Conservation (phyloP, 2,797 vertebrate species). For the Sarcoramphus papa region DNA sequence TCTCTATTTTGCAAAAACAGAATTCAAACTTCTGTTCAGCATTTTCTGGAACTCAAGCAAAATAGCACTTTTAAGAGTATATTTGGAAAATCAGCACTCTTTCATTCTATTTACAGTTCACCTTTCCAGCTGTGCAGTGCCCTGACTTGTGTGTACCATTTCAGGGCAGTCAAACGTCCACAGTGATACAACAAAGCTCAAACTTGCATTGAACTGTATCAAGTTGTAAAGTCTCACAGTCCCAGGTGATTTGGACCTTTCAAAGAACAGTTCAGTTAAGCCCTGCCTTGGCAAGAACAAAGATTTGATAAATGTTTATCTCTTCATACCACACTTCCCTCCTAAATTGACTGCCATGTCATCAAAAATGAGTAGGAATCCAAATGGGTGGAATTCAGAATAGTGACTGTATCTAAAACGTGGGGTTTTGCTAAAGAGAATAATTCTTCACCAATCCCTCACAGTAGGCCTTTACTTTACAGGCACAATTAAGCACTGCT, state of each 20-base stretch:
- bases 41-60: not conserved
- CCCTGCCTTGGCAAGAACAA: conserved; percentile 7
- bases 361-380: not conserved
- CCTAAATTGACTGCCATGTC: not conserved
- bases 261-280: not conserved
- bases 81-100: not conserved
- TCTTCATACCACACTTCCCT: conserved; percentile 1
- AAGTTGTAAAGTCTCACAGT: not conserved
- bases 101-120: not conserved
- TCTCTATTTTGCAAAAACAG: not conserved
- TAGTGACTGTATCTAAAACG: not conserved
- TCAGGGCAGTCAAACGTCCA: not conserved
- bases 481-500: not conserved
- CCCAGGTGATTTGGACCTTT: conserved; percentile 11
- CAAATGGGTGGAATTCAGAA: not conserved
- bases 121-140: not conserved
- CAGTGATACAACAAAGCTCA: not conserved
- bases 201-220: conserved; percentile 6
- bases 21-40: not conserved
- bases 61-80: not conserved
- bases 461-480: not conserved
- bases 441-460: not conserved
- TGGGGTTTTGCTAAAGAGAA: not conserved
- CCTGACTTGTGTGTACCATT: not conserved
- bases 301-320: conserved; percentile 29